Evolutionary conservation across 2,797 vertebrate species (phyloP).

Genomic region (Trichosurus vulpecula): DNA sequence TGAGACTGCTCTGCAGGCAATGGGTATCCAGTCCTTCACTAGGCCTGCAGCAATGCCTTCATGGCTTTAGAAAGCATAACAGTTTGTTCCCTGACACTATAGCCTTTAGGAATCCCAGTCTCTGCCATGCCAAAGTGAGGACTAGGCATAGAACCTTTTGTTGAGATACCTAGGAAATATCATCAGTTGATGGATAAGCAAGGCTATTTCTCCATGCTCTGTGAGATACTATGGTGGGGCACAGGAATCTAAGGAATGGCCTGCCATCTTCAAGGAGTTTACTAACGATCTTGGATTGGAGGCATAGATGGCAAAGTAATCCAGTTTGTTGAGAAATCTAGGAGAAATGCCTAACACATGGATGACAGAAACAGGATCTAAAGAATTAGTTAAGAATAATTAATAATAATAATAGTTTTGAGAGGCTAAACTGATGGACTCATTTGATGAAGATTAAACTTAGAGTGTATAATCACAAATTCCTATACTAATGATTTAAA

Average conservation of each 20-base stretch:
- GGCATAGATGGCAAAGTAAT: background rate
- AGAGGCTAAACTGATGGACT: background rate
- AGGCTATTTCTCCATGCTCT: background rate
- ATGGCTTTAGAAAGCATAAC: background rate
- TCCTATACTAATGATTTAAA: background rate
- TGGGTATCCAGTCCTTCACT: background rate
- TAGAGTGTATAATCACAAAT: background rate
- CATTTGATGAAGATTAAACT: background rate
- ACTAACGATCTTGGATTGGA: background rate
- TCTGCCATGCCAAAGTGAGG: background rate
- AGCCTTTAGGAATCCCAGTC: background rate
- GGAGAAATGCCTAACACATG: background rate
- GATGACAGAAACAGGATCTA: background rate
- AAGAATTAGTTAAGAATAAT: background rate
- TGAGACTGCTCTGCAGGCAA: background rate
- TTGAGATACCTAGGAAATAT: background rate
- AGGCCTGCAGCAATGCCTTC: background rate
- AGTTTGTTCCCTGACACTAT: background rate
- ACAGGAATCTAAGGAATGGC: background rate
- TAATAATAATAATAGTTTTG: background rate
- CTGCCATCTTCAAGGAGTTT: background rate
- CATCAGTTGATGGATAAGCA: background rate
- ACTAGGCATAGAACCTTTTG: background rate
- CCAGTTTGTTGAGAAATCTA: background rate
- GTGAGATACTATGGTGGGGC: background rate